These are phyloP conservation scores for Branchipolynoe longqiensis DNA, from an alignment of 2,888 invertebrate species.

Conservation along the genomic window DNA sequence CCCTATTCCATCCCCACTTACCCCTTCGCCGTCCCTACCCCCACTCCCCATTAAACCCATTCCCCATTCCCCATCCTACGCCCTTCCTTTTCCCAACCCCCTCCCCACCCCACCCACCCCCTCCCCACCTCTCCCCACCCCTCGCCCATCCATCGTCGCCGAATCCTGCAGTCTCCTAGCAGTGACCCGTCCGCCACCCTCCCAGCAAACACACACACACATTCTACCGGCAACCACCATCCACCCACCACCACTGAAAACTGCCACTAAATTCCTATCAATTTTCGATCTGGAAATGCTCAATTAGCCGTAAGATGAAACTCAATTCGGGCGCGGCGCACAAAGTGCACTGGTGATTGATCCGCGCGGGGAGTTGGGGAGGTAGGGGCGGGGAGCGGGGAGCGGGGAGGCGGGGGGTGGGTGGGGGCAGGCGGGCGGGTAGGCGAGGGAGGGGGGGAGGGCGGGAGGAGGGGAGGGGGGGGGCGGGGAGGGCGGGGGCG, in stretches of 20 bases:
- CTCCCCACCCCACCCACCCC: too few species aligned
- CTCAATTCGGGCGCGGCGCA: conserved; percentile 44
- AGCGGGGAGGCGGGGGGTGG: not conserved
- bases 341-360: conserved; percentile 45
- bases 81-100: too few species aligned
- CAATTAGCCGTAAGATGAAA: conserved; percentile 49
- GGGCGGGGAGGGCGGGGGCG: not conserved
- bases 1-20: too few species aligned
- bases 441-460: not conserved
- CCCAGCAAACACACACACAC: not conserved
- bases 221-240: too few species aligned
- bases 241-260: not conserved
- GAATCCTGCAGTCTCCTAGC: too few species aligned
- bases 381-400: conserved; percentile 1
- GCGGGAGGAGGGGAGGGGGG: not conserved
- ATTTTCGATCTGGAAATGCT: conserved; percentile 56
- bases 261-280: conserved; percentile 58
- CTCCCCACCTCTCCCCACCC: too few species aligned
- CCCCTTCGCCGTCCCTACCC: too few species aligned
- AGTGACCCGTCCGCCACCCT: too few species aligned
- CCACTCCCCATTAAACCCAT: too few species aligned
- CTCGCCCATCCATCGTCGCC: too few species aligned
- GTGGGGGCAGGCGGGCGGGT: not conserved
- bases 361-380: not conserved
- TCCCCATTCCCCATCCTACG: too few species aligned